These are phyloP conservation scores for Struthio camelus DNA, from an alignment of 2,113 vertebrate species.

Conservation along the genomic window DNA sequence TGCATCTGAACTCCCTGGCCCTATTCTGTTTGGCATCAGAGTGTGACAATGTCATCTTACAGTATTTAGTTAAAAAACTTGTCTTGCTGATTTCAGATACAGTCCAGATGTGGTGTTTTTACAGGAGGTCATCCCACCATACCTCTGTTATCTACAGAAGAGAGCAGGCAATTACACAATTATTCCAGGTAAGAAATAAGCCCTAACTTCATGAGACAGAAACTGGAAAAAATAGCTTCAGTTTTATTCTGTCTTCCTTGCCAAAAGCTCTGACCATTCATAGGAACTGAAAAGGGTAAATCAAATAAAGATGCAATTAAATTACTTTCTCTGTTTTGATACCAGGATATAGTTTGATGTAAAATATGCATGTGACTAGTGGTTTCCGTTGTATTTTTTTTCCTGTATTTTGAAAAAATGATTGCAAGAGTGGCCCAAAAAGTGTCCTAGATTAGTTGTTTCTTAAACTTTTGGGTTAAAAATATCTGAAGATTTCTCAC, in stretches of 20 bases:
- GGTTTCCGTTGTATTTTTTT: neutral
- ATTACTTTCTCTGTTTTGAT: neutral
- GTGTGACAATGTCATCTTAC: neutral
- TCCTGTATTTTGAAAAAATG: neutral
- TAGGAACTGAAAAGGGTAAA: neutral
- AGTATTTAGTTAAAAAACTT: neutral
- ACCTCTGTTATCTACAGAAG: slow-evolving; percentile 84
- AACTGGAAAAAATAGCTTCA: neutral
- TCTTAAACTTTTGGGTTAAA: neutral
- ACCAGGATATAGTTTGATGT: neutral
- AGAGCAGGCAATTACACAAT: slow-evolving; percentile 85
- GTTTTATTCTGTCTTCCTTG: neutral
- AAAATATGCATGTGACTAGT: neutral
- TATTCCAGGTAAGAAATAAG: slow-evolving; percentile 82
- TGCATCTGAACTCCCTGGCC: neutral
- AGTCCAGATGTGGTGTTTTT: slow-evolving; percentile 92
- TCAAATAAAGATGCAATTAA: neutral
- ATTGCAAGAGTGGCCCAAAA: neutral
- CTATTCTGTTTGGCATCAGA: neutral
- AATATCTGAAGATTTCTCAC: neutral
- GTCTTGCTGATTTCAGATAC: slow-evolving; percentile 80
- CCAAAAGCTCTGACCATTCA: neutral
- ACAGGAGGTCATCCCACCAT: slow-evolving; percentile 88
- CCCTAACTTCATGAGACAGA: neutral
- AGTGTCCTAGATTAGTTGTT: neutral